Conservation (phyloP, 2,888 invertebrate genomes). For the Drosophila peninsularis region DNA sequence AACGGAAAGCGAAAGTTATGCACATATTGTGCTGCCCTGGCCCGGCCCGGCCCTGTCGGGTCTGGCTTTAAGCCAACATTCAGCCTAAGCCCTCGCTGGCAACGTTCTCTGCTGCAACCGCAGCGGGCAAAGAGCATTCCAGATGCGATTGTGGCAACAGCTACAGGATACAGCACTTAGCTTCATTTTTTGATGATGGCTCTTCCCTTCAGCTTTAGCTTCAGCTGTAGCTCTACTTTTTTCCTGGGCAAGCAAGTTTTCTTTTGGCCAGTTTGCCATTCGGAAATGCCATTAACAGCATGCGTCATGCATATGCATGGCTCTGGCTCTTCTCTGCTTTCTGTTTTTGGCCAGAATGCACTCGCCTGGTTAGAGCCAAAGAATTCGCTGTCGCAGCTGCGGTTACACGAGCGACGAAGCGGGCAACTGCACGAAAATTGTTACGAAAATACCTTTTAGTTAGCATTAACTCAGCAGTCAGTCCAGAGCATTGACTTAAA, state of each 20-base stretch:
- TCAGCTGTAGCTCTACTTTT: conserved; percentile 45
- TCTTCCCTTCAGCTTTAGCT: neutral
- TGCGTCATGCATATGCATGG: conserved; percentile 70
- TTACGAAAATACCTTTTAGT: neutral
- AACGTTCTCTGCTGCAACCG: conserved; percentile 20
- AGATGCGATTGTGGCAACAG: conserved; percentile 54
- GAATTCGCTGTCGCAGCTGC: conserved; percentile 24
- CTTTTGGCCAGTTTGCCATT: conserved; percentile 33
- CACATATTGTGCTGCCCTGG: conserved; percentile 60
- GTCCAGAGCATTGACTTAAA: neutral
- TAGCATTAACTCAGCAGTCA: neutral
- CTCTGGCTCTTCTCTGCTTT: neutral
- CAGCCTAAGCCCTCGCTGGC: conserved; percentile 32
- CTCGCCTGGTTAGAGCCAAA: conserved; percentile 15
- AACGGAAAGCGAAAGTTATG: conserved; percentile 70
- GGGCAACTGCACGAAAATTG: neutral
- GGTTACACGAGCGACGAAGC: conserved; percentile 19
- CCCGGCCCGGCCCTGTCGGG: conserved; percentile 35
- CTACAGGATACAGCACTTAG: conserved; percentile 38
- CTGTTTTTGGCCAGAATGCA: conserved; percentile 11
- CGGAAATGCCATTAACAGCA: conserved; percentile 67
- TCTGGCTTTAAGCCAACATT: conserved; percentile 57
- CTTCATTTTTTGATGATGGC: conserved; percentile 39
- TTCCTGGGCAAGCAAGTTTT: conserved; percentile 40
- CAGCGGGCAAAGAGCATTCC: conserved; percentile 69